phyloP scores from a whole-genome alignment of 2,113 vertebrate genomes.

The Pontoporia blainvillei region DNA sequence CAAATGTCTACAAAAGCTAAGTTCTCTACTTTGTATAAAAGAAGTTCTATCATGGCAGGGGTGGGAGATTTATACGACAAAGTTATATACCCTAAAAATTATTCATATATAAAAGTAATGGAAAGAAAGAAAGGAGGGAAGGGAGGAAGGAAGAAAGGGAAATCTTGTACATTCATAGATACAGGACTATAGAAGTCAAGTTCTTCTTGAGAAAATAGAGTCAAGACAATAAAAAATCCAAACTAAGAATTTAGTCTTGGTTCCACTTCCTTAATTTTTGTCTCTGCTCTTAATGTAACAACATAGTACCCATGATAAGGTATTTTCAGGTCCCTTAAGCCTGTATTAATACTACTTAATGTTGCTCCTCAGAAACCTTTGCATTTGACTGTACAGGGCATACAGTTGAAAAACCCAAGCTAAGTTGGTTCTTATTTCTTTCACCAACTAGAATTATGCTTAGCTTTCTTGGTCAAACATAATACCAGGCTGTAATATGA shows the following conservation, averaged over 20 bases:
- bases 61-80: background rate
- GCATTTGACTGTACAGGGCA: background rate
- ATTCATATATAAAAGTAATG: background rate
- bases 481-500: background rate
- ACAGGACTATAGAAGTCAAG: background rate
- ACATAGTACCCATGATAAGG: background rate
- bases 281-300: background rate
- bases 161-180: background rate
- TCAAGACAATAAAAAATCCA: background rate
- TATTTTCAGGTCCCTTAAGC: background rate
- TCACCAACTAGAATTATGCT: background rate
- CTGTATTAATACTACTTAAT: background rate
- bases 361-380: background rate
- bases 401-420: background rate
- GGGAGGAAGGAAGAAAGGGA: too few species aligned
- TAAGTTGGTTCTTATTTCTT: background rate
- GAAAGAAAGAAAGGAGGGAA: background rate
- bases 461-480: background rate
- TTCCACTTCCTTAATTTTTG: background rate
- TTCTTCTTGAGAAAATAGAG: background rate
- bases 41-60: background rate
- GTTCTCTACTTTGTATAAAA: background rate
- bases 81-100: background rate
- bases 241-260: background rate
- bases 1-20: background rate